Evolutionary conservation across 2,888 invertebrate species (phyloP), one percentile per base, ranked within the genome.

Genomic region (Heterodera filipjevi): DNA sequence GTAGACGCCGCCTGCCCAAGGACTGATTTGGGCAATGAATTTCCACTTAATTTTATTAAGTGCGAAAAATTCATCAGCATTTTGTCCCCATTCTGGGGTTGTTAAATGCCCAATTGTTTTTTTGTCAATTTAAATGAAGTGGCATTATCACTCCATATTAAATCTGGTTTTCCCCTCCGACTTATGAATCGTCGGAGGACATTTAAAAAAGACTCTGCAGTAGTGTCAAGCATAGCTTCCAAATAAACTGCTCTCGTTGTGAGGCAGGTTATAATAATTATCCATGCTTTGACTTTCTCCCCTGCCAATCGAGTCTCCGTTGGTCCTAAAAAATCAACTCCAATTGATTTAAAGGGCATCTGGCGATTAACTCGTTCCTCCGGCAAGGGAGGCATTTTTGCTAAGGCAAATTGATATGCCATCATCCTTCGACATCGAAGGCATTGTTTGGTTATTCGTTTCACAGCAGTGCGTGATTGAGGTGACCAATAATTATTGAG

Each of bases 101-200:
- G 59, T 27, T 6, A 59, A 27, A 27, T 22, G n/a, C 10, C 12
- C 59, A 8, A 59, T 8, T 12, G 74, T 72, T 22, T 76, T 76
- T 49, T 10, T n/a, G 59, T 79, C 75, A 6, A 32, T 75, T 0
- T 90, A 90, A 35, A 87, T 79, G 8, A 90, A 88, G 30, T 87
- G 78, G 53, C 89, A 79, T 0, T 86, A 83, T 32, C 89, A 49
- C 30, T 76, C 76, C n/a, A 76, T 10, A 12, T 39, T 27, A 53
- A 77, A 32, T 27, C 32, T 35, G 35, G 44, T 22, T 22, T 49
- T 10, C 33, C 76, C 44, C 12, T 49, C 44, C 35, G 27, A 32
- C 19, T 76, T 27, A 59, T 59, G 27, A 59, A 59, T 3, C 59
- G 59, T 59, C 59, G 59, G 59, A 59, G 27, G 2, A 59, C 59